Conservation (phyloP, 2,888 invertebrate genomes). For the Cosmorhoe ocellata region DNA sequence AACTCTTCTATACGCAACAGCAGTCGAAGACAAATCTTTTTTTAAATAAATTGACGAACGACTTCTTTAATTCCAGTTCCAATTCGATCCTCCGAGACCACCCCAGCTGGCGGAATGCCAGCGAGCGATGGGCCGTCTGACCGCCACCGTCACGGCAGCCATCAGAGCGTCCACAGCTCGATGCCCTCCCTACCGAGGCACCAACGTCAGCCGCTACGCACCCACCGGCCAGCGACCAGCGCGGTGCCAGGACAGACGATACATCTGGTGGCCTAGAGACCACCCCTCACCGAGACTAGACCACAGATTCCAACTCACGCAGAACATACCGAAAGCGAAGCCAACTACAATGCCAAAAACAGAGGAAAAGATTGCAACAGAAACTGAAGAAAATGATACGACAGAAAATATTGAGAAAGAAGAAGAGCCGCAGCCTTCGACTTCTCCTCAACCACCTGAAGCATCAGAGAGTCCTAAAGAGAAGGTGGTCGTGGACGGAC, state of each 20-base stretch:
- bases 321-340: conserved; percentile 36
- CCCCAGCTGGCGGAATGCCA: conserved; percentile 63
- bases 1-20: too few relatives aligned
- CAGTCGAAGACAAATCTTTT: not conserved
- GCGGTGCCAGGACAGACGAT: conserved; percentile 60
- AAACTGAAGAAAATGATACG: conserved; percentile 39
- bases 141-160: conserved; percentile 67
- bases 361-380: conserved; percentile 18
- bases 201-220: conserved; percentile 70
- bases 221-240: conserved; percentile 66
- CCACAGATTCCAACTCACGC: conserved; percentile 51
- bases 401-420: conserved; percentile 33
- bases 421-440: conserved; percentile 30
- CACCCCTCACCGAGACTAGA: conserved; percentile 58
- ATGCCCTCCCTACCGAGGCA: conserved; percentile 67
- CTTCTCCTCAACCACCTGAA: conserved; percentile 34
- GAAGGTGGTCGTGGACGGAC: conserved; percentile 50
- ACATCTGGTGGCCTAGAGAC: conserved; percentile 69
- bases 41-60: not conserved
- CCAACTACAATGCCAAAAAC: conserved; percentile 33
- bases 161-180: conserved; percentile 64
- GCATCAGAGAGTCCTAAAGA: conserved; percentile 47
- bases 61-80: conserved; percentile 52
- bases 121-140: conserved; percentile 63
- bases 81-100: conserved; percentile 68